phyloP scores from a whole-genome alignment of 2,113 vertebrate species.

The Python bivittatus region DNA sequence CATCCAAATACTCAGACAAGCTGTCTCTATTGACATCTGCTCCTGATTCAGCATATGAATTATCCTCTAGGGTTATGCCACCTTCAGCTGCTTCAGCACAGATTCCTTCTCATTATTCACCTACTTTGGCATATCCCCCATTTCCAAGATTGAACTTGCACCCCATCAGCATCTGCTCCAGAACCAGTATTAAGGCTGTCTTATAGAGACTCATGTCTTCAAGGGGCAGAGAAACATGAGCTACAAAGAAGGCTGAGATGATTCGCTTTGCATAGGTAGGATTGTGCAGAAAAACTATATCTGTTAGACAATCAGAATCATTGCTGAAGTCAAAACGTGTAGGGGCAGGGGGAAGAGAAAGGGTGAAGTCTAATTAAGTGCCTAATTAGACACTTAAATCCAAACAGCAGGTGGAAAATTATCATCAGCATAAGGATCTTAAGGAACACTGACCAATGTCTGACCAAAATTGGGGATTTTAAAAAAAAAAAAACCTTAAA shows the following conservation, averaged over 20 bases:
- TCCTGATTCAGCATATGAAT: conserved; percentile 38
- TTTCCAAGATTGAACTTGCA: background rate
- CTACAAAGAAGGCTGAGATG: background rate
- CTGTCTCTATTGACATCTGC: conserved; percentile 24
- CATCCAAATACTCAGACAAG: conserved; percentile 37
- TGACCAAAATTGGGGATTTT: conserved; percentile 13
- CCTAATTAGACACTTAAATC: background rate
- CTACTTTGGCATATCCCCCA: conserved; percentile 10
- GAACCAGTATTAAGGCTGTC: background rate
- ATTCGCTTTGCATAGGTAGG: background rate
- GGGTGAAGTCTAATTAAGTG: background rate
- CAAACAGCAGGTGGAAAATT: background rate
- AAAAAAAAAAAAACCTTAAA: conserved; percentile 11
- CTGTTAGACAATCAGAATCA: background rate
- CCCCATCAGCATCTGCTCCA: conserved; percentile 3
- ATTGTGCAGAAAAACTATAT: background rate
- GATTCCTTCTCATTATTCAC: conserved; percentile 25
- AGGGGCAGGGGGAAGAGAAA: background rate
- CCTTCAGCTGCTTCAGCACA: conserved; percentile 29
- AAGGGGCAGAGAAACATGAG: background rate
- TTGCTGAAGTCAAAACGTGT: background rate
- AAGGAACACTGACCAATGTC: background rate
- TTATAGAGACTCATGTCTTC: background rate
- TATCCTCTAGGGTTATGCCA: conserved; percentile 25
- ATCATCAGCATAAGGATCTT: background rate